Evolutionary conservation across 2,113 vertebrate species (phyloP).

Genomic region (Corythornis cristatus): DNA sequence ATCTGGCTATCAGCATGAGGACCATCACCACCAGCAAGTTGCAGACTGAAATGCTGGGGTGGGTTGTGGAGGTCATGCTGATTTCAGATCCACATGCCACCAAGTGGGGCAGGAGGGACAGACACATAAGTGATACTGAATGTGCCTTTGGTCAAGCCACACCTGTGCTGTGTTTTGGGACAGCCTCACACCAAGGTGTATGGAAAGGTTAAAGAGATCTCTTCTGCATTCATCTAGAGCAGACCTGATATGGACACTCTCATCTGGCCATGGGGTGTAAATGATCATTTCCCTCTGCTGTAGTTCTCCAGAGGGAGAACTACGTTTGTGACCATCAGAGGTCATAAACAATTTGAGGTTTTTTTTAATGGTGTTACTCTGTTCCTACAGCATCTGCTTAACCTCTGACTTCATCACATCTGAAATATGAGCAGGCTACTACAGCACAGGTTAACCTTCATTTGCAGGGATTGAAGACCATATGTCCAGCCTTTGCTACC

Average conservation of each 20-base stretch:
- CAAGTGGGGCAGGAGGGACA: background rate
- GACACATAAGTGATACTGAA: background rate
- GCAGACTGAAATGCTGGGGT: background rate
- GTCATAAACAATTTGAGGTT: background rate
- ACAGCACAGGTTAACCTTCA: background rate
- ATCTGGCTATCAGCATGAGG: background rate
- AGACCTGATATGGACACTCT: background rate
- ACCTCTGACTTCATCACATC: background rate
- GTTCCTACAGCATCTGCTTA: background rate
- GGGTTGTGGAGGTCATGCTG: background rate
- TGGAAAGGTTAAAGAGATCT: background rate
- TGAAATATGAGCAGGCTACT: background rate
- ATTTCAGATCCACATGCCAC: background rate
- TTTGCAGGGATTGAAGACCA: background rate
- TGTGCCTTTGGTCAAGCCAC: accelerated
- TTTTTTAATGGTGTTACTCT: background rate
- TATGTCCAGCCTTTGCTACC: background rate
- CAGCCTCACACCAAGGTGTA: background rate
- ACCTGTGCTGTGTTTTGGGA: background rate
- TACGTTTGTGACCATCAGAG: background rate
- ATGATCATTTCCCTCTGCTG: background rate
- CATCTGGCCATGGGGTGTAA: background rate
- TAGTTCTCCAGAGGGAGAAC: background rate
- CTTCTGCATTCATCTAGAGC: background rate
- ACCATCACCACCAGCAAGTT: background rate